Base-by-base conservation (phyloP, 2,888 invertebrate species). In the Cheilosia impressa region DNA sequence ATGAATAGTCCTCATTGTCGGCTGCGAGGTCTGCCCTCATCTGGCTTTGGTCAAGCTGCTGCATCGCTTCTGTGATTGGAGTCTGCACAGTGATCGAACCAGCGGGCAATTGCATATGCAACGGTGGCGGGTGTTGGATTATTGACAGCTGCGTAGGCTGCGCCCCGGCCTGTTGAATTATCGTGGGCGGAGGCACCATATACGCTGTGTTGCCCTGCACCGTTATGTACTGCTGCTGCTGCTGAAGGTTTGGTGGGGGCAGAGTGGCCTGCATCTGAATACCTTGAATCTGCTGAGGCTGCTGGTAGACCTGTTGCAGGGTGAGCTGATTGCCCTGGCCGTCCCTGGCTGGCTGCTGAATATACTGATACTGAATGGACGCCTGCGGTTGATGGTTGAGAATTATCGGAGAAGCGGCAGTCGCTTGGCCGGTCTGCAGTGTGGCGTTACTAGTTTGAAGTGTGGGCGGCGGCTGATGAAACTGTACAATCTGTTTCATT, bases 181-280 rank as follows among this genome's bases (percentile, higher is more conserved):
- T 87, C 58, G 89, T 89, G 34, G 89, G 88, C 9, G 89, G 89
- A 7, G 89, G 89, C 58, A 89, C 83, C 88, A 89, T 89, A 47
- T 88, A 89, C 0, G 89, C 88, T 6, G 89, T 88, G 57, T 88
- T 89, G 0, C 89, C 89, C 27, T 89, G 89, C 7, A 89, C 87
- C 1, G 89, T 88, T 10, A 89, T 88, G 71, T 81, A 89, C 22
- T 89, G 89, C 53, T 89, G 89, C 27, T 85, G 87, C 43, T 87
- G 87, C 3, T 77, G 87, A 19, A 87, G 41, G 22, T 73, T 81
- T 13, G 62, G 72, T 19, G 87, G 69, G 5, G 84, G 73, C 15
- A 81, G 45, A 0, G 76, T 45, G 9, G 87, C 69, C 27, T 87
- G 87, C 78, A 88, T 79, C 9, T 87, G 84, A 19, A 84, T 79